Base-by-base conservation (phyloP, 2,113 vertebrate genomes). In the Xiphophorus maculatus region DNA sequence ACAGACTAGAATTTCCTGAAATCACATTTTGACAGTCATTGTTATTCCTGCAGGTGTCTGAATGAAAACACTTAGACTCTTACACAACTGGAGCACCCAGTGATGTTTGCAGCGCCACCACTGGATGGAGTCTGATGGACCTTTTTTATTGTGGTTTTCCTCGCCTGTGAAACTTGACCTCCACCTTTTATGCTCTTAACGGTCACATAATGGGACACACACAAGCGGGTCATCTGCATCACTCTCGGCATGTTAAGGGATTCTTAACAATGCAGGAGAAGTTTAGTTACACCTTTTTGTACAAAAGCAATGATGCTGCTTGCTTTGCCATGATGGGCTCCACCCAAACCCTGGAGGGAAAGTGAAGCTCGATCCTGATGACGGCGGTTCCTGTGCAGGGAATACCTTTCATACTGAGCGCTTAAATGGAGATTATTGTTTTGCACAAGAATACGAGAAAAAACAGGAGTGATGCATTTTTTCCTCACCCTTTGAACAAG, bases 251-350 rank as follows among this genome's bases (percentile, higher is more conserved):
- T 19, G 51, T 60, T 72, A 11, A 29, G 67, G 30, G 65, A 80
- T 61, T 42, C 76, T 17, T 71, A 79, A 89, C 87, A 89, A 90
- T 80, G 71, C 6, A 44, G 44, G 67, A 80, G 29, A 85, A 83
- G 77, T 73, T 82, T 29, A 76, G 79, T 88, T 85, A 90, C 74
- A 84, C 83, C 77, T 81, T 61, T n/a, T 58, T n/a, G 77, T 80
- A 88, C 82, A 90, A 88, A 82, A 63, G 70, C 48, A 25, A 37
- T 11, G 32, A 74, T 80, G 71, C 79, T 78, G 54, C 30, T 82
- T 27, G 66, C 66, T 80, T 85, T 67, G 48, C 80, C 63, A 60
- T 65, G 25, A 1, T 6, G 54, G 73, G 58, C 84, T 69, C 70
- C 83, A 76, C 74, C 70, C 69, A 32, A 28, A 81, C 86, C 48